Evolutionary conservation across 1,140 invertebrate species (phyloP).

Genomic region (Drosophila busckii): DNA sequence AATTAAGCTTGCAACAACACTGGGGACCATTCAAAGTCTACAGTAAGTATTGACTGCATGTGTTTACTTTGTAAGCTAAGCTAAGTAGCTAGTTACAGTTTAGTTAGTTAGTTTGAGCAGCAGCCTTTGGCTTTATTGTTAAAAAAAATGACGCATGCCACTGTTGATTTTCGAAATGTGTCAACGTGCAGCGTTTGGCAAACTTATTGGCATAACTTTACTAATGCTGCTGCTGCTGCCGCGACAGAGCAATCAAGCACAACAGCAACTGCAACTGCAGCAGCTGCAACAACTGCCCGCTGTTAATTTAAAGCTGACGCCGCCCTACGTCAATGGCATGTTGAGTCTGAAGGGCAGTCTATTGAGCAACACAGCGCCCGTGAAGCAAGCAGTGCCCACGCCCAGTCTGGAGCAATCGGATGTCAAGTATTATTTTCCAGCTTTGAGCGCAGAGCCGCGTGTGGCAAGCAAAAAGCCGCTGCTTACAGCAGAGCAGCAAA

Average conservation of each 20-base stretch:
- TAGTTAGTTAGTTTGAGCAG: background rate
- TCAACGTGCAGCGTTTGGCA: conserved; percentile 19
- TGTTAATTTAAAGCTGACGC: conserved; percentile 8
- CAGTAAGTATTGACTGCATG: conserved; percentile 81
- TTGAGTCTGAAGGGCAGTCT: conserved; percentile 48
- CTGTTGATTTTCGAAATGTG: conserved; percentile 45
- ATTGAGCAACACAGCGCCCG: conserved; percentile 12
- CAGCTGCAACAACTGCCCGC: no score
- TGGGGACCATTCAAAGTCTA: conserved; percentile 82
- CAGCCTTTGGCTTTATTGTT: background rate
- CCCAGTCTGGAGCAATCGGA: background rate
- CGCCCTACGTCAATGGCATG: conserved; percentile 49
- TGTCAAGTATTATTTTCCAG: background rate
- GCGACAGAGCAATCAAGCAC: no score
- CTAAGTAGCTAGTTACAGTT: background rate
- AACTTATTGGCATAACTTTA: no score
- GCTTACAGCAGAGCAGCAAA: background rate
- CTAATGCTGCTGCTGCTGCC: no score
- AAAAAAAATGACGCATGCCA: conserved; percentile 23
- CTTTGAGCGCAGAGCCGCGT: background rate
- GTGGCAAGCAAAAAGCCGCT: background rate
- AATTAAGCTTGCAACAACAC: conserved; percentile 75
- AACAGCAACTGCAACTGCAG: no score
- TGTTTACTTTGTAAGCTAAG: background rate
- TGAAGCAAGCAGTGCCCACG: background rate